A percentile compares a stretch with the other conserved stretches of the same genome.
Evolutionary conservation across 2,888 invertebrate species (phyloP).

Genomic region (Bibio marci): DNA sequence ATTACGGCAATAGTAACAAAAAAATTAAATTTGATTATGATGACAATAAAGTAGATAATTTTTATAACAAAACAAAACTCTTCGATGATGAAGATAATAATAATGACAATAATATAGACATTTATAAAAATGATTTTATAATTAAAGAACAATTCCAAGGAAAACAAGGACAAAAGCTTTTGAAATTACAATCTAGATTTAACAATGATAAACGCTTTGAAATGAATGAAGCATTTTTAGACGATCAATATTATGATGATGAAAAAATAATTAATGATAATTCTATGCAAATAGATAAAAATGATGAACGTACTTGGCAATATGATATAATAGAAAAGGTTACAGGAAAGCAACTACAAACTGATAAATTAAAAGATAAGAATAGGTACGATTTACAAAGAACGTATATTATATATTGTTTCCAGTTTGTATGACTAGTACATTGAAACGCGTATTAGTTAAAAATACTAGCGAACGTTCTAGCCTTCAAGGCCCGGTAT

Average conservation of each 20-base stretch:
- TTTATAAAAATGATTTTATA: neutral
- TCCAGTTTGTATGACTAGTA: too few species aligned
- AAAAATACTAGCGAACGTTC: too few species aligned
- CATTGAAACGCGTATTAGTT: too few species aligned
- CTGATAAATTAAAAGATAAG: neutral
- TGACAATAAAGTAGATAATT: neutral
- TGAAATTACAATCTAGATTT: constrained; percentile 52
- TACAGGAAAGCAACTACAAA: constrained; percentile 21
- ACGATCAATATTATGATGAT: constrained; percentile 37
- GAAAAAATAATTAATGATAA: constrained; percentile 16
- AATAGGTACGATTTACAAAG: too few species aligned
- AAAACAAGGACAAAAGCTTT: constrained; percentile 24
- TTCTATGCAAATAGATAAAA: constrained; percentile 15
- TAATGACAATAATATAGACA: too few species aligned
- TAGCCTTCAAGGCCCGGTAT: too few species aligned
- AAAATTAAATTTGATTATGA: constrained; percentile 1
- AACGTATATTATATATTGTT: too few species aligned
- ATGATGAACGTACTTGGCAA: constrained; percentile 27
- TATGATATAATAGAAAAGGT: constrained; percentile 32
- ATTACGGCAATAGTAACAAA: constrained; percentile 11
- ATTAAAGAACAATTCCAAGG: constrained; percentile 46
- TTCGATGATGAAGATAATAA: too few species aligned
- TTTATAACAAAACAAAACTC: too few species aligned
- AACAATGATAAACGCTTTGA: constrained; percentile 62
- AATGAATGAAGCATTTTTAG: constrained; percentile 55